Evolutionary conservation across 2,888 invertebrate species (phyloP).

Genomic region (Coecobrya sp.): DNA sequence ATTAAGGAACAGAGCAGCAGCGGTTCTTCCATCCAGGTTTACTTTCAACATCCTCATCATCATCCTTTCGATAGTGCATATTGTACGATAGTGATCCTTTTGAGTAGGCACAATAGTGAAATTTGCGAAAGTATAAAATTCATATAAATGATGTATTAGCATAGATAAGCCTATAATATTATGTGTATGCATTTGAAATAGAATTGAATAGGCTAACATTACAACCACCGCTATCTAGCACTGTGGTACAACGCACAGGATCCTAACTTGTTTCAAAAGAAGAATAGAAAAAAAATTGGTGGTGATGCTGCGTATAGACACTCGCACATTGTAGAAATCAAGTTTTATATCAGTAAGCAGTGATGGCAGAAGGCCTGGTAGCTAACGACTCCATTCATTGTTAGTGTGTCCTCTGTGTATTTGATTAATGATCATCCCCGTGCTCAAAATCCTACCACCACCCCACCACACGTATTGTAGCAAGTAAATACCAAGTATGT

Average conservation of each 20-base stretch:
- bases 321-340: neutral
- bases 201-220: neutral
- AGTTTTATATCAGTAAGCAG: neutral
- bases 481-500: neutral
- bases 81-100: neutral
- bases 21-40: neutral
- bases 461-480: neutral
- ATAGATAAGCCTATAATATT: too few species aligned
- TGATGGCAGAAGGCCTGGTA: neutral
- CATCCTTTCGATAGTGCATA: neutral
- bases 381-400: slow-evolving; percentile 81
- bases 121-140: neutral
- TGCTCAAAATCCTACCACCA: slow-evolving; percentile 65
- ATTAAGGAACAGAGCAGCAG: slow-evolving; percentile 53
- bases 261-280: neutral
- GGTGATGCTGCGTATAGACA: too few species aligned
- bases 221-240: neutral
- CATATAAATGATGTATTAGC: neutral
- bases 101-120: neutral
- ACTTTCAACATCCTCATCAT: neutral
- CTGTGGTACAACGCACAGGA: neutral
- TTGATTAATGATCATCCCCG: slow-evolving; percentile 82
- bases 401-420: slow-evolving; percentile 82
- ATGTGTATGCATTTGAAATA: neutral
- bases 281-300: neutral